Evolutionary conservation across 2,797 vertebrate species (phyloP).

Genomic region (Zalophus californianus): DNA sequence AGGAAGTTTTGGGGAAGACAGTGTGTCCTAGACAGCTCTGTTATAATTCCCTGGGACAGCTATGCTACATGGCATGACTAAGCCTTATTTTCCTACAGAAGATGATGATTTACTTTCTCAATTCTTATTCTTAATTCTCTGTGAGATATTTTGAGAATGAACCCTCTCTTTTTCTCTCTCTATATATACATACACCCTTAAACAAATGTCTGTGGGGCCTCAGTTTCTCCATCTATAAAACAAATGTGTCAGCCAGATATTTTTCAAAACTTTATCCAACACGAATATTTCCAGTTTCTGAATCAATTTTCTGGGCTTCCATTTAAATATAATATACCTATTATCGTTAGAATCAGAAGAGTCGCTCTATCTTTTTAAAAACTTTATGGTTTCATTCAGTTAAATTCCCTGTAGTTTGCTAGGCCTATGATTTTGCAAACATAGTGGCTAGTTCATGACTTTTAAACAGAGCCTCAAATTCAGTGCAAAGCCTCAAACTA

Average conservation of each 20-base stretch:
- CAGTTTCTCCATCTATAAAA: neutral
- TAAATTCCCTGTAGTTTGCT: neutral
- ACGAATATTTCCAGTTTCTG: neutral
- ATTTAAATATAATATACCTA: constrained; percentile 16
- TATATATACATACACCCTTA: neutral
- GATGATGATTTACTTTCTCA: neutral
- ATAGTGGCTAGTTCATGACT: neutral
- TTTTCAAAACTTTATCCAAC: constrained; percentile 13
- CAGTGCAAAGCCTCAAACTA: neutral
- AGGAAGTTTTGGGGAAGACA: neutral
- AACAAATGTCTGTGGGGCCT: neutral
- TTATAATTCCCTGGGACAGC: neutral
- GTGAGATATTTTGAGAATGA: neutral
- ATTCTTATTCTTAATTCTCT: neutral
- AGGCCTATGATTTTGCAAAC: neutral
- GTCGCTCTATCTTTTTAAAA: neutral
- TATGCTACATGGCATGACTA: neutral
- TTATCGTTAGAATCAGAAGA: constrained; percentile 25
- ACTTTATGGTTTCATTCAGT: neutral
- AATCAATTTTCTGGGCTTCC: neutral
- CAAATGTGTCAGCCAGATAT: neutral
- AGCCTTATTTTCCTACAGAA: neutral
- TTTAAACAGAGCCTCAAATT: neutral
- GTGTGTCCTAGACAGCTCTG: neutral
- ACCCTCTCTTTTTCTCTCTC: neutral